Conservation (phyloP, 2,888 invertebrate species). For the Myopa tessellatipennis region DNA sequence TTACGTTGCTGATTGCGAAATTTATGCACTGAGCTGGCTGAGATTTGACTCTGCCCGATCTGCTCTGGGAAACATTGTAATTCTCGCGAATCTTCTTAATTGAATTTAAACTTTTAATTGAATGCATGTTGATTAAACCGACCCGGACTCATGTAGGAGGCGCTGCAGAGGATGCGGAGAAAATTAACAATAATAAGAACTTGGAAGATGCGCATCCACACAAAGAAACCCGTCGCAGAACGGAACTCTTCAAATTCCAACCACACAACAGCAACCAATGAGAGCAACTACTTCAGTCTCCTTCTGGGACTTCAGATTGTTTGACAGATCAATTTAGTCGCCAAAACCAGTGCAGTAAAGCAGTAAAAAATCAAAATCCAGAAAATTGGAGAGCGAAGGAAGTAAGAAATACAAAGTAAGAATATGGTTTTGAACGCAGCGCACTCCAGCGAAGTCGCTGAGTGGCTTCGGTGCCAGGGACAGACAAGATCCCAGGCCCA, state of each 20-base stretch:
- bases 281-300: not conserved
- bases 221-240: not conserved
- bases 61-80: no score
- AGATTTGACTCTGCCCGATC: no score
- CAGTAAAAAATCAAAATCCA: not conserved
- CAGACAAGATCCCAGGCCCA: not conserved
- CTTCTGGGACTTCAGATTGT: not conserved
- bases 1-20: no score
- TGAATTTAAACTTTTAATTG: not conserved
- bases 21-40: no score
- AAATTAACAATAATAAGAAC: not conserved
- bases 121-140: not conserved
- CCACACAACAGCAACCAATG: not conserved
- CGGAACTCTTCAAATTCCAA: constrained; percentile 3
- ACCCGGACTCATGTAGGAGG: not conserved
- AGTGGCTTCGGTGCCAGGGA: not conserved
- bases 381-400: not conserved
- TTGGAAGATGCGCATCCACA: not conserved
- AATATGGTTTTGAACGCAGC: not conserved
- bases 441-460: not conserved
- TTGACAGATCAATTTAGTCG: not conserved
- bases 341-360: not conserved
- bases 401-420: not conserved
- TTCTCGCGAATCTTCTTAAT: no score
- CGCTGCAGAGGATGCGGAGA: not conserved